Evolutionary conservation across 2,797 vertebrate species (phyloP).

Genomic region (Xiphorhynchus erythropygius): DNA sequence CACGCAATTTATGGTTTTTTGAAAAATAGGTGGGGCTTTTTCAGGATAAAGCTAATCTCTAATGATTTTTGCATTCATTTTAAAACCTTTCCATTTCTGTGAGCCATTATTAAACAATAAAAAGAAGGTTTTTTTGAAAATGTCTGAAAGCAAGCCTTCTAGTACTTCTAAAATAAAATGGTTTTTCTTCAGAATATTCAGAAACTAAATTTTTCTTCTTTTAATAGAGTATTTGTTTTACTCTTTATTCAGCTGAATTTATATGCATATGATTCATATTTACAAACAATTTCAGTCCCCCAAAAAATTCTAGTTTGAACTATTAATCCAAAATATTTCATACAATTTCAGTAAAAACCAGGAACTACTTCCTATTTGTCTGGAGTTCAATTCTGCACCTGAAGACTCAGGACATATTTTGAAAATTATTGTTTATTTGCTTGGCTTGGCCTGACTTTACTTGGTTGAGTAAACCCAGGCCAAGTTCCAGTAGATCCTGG

Average conservation of each 20-base stretch:
- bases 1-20: not conserved
- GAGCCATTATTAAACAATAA: not conserved
- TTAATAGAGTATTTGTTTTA: not conserved
- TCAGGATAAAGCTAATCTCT: not conserved
- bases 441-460: not conserved
- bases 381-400: not conserved
- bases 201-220: not conserved
- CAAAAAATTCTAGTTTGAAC: not conserved
- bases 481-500: not conserved
- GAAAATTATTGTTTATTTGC: constrained; percentile 27
- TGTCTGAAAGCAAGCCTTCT: not conserved
- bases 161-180: not conserved
- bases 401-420: not conserved
- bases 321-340: not conserved
- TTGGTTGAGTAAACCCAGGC: not conserved
- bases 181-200: not conserved
- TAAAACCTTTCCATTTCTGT: not conserved
- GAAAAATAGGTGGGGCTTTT: not conserved
- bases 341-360: not conserved
- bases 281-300: not conserved
- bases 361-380: not conserved
- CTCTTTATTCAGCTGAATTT: not conserved
- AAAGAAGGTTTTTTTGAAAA: not conserved
- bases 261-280: not conserved
- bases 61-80: not conserved